These are phyloP conservation scores for Hemicentrotus pulcherrimus DNA, from an alignment of 35 echinoderm and acorn worm genomes.

Conservation along the genomic window DNA sequence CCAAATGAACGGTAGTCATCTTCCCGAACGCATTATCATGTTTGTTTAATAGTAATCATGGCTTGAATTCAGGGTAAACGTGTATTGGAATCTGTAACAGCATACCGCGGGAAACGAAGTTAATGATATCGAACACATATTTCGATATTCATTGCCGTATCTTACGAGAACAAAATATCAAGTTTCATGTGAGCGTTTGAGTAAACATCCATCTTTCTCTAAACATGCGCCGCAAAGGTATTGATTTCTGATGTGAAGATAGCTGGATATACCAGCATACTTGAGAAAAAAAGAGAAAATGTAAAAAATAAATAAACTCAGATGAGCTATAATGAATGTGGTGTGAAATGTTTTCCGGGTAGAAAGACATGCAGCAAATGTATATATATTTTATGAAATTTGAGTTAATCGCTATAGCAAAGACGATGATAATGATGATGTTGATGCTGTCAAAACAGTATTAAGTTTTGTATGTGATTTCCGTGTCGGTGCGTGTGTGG, in stretches of 20 bases:
- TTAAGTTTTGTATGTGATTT: no score
- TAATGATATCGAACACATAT: no score
- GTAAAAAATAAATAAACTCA: background rate
- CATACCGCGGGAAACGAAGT: no score
- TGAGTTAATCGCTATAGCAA: background rate
- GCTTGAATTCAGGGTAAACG: no score
- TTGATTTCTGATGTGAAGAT: background rate
- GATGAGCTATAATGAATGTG: background rate
- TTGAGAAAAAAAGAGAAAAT: background rate
- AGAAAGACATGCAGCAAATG: background rate
- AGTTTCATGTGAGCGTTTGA: background rate
- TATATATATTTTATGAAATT: background rate
- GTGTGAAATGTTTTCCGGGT: no score
- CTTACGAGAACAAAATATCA: background rate
- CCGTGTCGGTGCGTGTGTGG: background rate
- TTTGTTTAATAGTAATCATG: no score
- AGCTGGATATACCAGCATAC: background rate
- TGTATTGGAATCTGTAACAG: no score
- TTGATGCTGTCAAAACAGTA: slow-evolving; percentile 16
- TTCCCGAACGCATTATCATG: no score
- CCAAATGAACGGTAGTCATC: no score
- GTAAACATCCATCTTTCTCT: background rate
- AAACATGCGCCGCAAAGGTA: background rate
- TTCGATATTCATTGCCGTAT: no score
- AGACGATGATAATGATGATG: slow-evolving; percentile 52